These are phyloP conservation scores for Budorcas taxicolor DNA, from an alignment of 2,113 vertebrate species.

Conservation along the genomic window DNA sequence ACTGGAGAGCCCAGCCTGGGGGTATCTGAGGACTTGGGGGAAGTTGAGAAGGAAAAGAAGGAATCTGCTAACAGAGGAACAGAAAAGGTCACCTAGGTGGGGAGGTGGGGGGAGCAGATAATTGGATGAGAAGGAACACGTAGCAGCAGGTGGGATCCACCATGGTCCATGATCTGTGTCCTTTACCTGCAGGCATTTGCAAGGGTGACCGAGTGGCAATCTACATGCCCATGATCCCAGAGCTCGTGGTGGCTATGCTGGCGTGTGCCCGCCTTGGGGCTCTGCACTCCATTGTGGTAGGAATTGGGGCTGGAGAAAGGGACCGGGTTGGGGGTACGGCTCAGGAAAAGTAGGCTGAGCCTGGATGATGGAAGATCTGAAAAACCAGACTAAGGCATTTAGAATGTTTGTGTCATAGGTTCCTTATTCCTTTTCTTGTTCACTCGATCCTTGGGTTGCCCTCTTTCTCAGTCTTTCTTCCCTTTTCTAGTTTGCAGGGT, in stretches of 20 bases:
- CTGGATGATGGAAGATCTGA: not conserved
- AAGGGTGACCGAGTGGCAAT: conserved; percentile 95
- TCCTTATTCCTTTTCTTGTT: conserved; percentile 11
- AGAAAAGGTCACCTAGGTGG: not conserved
- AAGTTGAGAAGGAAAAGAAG: conserved; percentile 1
- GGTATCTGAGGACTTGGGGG: not conserved
- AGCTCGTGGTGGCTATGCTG: conserved; percentile 95
- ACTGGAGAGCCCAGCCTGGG: not conserved
- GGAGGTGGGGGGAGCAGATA: not conserved
- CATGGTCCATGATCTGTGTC: not conserved
- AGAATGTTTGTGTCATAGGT: conserved; percentile 3
- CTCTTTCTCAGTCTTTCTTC: conserved; percentile 31
- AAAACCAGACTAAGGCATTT: not conserved
- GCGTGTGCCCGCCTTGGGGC: conserved; percentile 94
- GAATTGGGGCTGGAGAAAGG: conserved; percentile 45
- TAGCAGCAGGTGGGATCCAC: not conserved
- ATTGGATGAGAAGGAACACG: not conserved
- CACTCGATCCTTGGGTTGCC: not conserved
- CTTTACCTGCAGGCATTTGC: conserved; percentile 83
- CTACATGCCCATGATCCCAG: conserved; percentile 98
- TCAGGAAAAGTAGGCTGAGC: conserved; percentile 21
- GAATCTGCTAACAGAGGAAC: not conserved
- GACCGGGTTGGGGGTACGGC: not conserved
- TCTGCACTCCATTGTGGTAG: conserved; percentile 95
- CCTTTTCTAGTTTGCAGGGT: conserved; percentile 92